A percentile compares a stretch with the other conserved stretches of the same genome.
phyloP scores from a whole-genome alignment of 2,797 vertebrate species.

The Hippoglossus hippoglossus region DNA sequence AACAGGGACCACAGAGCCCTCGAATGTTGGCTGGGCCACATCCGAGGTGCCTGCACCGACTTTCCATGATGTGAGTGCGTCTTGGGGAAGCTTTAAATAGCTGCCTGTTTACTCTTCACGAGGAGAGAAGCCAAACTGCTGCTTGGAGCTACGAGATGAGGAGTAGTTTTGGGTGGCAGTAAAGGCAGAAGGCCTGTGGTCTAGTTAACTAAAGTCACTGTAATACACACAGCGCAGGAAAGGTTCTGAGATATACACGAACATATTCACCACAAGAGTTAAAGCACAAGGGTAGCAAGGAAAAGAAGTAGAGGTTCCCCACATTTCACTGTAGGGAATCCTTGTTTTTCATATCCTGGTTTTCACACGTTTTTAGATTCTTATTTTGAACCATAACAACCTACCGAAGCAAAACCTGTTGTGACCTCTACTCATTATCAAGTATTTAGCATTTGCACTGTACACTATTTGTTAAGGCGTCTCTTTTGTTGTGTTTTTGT shows the following conservation, averaged over 20 bases:
- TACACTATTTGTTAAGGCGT: neutral
- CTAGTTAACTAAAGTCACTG: slow-evolving; percentile 21
- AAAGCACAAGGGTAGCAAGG: neutral
- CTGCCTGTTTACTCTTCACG: slow-evolving; percentile 70
- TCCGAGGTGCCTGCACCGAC: slow-evolving; percentile 72
- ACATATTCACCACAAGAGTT: neutral
- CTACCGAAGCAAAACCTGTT: neutral
- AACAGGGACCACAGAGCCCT: slow-evolving; percentile 53
- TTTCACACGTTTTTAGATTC: neutral
- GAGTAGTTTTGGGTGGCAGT: slow-evolving; percentile 30
- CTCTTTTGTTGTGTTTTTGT: slow-evolving; percentile 4
- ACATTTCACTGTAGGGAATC: neutral
- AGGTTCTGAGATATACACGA: slow-evolving; percentile 10
- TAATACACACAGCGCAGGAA: slow-evolving; percentile 10
- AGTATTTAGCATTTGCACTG: neutral
- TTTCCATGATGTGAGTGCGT: slow-evolving; percentile 85
- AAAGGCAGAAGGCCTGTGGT: slow-evolving; percentile 12
- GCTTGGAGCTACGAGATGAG: slow-evolving; percentile 28
- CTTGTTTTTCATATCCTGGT: neutral
- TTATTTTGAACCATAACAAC: neutral
- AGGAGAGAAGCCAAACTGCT: slow-evolving; percentile 50
- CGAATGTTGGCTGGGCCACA: slow-evolving; percentile 75
- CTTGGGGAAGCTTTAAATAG: slow-evolving; percentile 82
- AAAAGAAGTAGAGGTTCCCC: neutral
- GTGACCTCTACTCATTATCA: neutral